phyloP scores from a whole-genome alignment of 2,888 invertebrate genomes.

The Tetranychus piercei region DNA sequence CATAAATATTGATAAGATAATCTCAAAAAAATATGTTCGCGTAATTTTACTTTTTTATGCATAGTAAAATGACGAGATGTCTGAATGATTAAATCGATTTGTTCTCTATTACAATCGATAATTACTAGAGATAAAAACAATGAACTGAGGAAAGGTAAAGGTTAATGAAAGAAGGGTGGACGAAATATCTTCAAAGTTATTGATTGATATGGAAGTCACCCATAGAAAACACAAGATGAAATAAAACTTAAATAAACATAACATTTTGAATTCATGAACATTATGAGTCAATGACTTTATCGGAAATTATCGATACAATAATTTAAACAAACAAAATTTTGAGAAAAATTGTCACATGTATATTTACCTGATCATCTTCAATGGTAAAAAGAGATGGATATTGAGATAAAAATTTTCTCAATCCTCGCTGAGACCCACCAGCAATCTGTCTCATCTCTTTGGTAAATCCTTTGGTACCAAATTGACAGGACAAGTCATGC shows the following conservation, averaged over 20 bases:
- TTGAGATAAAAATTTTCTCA: constrained; percentile 86
- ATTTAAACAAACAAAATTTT: too few relatives aligned
- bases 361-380: constrained; percentile 52
- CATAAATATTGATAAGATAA: background rate
- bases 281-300: too few relatives aligned
- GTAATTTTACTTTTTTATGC: too few relatives aligned
- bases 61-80: too few relatives aligned
- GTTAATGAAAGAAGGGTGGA: background rate
- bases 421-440: constrained; percentile 79
- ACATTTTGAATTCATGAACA: too few relatives aligned
- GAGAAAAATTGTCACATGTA: background rate
- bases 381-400: constrained; percentile 90
- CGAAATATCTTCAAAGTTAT: background rate
- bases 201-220: background rate
- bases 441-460: constrained; percentile 52
- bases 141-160: background rate
- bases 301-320: too few relatives aligned
- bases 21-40: too few relatives aligned
- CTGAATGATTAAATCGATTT: too few relatives aligned
- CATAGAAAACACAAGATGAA: too few relatives aligned
- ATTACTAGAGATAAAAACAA: background rate
- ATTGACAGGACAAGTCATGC: constrained; percentile 94
- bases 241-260: too few relatives aligned
- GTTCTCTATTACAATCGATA: background rate
- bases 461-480: constrained; percentile 95